Base-by-base conservation (phyloP, 1,140 invertebrate genomes). In the Ceratina calcarata region DNA sequence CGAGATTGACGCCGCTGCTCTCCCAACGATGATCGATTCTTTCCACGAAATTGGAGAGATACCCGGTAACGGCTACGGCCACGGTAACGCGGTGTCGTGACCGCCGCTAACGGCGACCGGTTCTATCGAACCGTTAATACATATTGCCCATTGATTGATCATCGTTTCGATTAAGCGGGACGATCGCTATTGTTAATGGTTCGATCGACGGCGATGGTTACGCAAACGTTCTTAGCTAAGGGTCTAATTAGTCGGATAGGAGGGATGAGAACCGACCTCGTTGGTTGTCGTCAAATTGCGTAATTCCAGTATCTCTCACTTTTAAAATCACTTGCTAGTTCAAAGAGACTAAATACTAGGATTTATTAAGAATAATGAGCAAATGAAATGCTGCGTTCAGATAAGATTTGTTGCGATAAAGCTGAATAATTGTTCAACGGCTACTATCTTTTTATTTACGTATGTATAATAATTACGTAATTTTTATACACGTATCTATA, bases 21-120 rank as follows among this genome's bases (percentile, higher is more conserved):
- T 62, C 18, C 68, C 58, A 58, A 20, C 68, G 68, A 65, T 81
- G 78, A 85, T 85, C 78, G 82, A 84, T 85, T 84, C 82, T 85
- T 85, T 85, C 58, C 72, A 77, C 67, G 64, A 85, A 85, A 85
- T 85, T 57, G 79, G 62, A 64, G 68, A 72, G 73, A 67, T 67
- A 27, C n/a, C 55, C 55, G 55, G 55, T 16, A 53, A 22, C 57
- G 20, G 57, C 57, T 22, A 60, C 18, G 18, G 18, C 1, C 57
- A 58, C 55, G 55, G 55, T n/a, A n/a, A 18, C 6, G 57, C 57
- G 57, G 20, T 22, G 57, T 0, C 10, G 10, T n/a, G 8, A n/a
- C 7, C 20, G 20, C 20, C 16, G 20, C 20, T 60, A 10, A 60
- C 57, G 78, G 80, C 37, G 81, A n/a, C 20, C 65, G 66, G 60